Conservation (phyloP, 2,113 vertebrate genomes). For the Sinocyclocheilus anshuiensis region DNA sequence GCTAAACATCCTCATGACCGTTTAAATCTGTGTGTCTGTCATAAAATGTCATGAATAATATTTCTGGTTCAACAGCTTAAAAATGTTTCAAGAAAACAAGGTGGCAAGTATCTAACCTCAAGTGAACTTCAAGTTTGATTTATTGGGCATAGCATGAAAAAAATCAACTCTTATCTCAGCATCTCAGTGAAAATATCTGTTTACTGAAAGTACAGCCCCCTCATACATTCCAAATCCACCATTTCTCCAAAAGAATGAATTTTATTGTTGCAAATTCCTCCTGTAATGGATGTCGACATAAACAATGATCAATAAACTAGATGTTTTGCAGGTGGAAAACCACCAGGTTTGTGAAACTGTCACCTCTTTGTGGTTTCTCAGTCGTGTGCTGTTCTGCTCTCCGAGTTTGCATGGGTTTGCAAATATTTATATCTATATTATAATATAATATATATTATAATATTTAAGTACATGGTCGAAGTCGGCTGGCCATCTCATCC, state of each 20-base stretch:
- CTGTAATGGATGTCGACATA: neutral
- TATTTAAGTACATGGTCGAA: neutral
- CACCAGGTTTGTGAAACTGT: slow-evolving; percentile 1
- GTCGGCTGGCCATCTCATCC: neutral
- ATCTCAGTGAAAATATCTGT: neutral
- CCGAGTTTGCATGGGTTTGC: neutral
- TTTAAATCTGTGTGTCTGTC: neutral
- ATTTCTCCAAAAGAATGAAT: neutral
- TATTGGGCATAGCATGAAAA: neutral
- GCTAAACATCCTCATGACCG: neutral
- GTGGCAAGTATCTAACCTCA: neutral
- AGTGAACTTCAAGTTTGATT: neutral
- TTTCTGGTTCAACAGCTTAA: neutral
- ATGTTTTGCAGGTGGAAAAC: neutral
- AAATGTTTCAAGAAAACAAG: neutral
- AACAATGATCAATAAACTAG: neutral
- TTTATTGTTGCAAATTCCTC: neutral
- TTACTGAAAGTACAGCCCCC: neutral
- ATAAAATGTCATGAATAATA: neutral
- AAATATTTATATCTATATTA: slow-evolving; percentile 24
- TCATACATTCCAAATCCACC: neutral
- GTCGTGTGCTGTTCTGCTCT: neutral
- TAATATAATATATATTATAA: too few relatives aligned
- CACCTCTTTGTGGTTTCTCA: slow-evolving; percentile 10
- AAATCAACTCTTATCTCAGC: neutral